These are phyloP conservation scores for Bombus consobrinus DNA, from an alignment of 1,140 invertebrate genomes.

Conservation along the genomic window DNA sequence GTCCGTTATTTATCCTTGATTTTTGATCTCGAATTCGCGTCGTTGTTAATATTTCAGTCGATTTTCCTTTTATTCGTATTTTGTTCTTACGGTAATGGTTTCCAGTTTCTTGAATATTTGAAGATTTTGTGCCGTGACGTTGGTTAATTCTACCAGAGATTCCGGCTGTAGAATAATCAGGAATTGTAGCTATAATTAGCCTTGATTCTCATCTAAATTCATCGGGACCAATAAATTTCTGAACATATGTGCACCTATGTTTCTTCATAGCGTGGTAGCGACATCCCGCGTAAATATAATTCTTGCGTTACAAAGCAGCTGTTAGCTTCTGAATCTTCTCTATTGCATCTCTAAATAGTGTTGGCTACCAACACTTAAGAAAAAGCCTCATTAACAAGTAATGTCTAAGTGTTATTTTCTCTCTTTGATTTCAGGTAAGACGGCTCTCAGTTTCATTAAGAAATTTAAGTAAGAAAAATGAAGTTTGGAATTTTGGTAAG, in stretches of 20 bases:
- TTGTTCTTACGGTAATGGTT: neutral
- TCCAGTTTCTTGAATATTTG: neutral
- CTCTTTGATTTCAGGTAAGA: conserved; percentile 38
- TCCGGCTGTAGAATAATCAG: neutral
- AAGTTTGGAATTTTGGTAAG: neutral
- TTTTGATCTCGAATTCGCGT: neutral
- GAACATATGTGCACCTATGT: conserved; percentile 1
- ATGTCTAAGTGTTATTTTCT: neutral
- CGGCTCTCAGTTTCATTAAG: neutral
- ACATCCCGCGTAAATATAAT: conserved; percentile 5
- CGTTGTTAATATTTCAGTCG: neutral
- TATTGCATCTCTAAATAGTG: neutral
- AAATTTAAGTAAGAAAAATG: neutral
- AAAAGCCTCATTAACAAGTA: neutral
- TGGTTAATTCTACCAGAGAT: conserved; percentile 4
- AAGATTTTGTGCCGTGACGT: neutral
- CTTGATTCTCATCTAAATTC: neutral
- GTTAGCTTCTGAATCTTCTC: neutral
- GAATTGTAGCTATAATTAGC: neutral
- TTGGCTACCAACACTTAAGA: neutral
- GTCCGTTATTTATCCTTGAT: neutral
- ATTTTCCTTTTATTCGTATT: neutral
- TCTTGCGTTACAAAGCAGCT: conserved; percentile 7
- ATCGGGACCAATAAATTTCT: conserved; percentile 13
- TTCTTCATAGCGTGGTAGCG: conserved; percentile 20